Base-by-base conservation (phyloP, 2,888 invertebrate species). In the Carcina quercana region DNA sequence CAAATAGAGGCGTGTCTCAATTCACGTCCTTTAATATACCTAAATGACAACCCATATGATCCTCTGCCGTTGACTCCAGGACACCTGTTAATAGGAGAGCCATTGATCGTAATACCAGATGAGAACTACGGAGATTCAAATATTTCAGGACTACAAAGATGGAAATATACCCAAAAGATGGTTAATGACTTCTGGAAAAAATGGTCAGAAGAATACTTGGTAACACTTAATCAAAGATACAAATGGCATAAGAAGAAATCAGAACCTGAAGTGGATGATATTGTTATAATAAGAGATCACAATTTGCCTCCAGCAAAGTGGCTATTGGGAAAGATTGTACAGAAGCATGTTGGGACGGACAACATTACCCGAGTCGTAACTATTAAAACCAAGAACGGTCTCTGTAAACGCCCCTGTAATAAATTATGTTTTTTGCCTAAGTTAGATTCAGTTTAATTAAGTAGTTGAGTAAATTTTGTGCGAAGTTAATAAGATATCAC, bases 191-290 rank as follows among this genome's bases (percentile, higher is more conserved):
- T 50, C 27, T 48, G 48, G 48, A 37, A 32, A 8, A 44, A 38
- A 12, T 48, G 45, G 45, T 43, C 38, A 11, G 32, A 42, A 28
- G 48, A 50, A 25, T 50, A 45, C 34, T 25, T 47, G 13, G 32
- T 30, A 6, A 38, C 15, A 21, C 30, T 40, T 13, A 39, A 27
- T 30, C 32, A 42, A 27, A 31, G 43, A 25, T 37, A 37, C 21
- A 47, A 45, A 25, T 47, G 41, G 44, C 34, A 32, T 19, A 30
- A 12, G 2, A 33, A 36, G 15, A 21, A 7, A 11, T 0, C 20
- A 17, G 41, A 45, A 19, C 44, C 44, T 6, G 25, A 37, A 19
- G 10, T 21, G 6, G n/a, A 21, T 21, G 21, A 21, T 21, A 21
- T 21, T 21, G 38, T 36, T 15, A 11, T 41, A 10, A 6, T 41